Evolutionary conservation across 1,140 invertebrate genomes (phyloP).

Genomic region (Heterodera carotae): DNA sequence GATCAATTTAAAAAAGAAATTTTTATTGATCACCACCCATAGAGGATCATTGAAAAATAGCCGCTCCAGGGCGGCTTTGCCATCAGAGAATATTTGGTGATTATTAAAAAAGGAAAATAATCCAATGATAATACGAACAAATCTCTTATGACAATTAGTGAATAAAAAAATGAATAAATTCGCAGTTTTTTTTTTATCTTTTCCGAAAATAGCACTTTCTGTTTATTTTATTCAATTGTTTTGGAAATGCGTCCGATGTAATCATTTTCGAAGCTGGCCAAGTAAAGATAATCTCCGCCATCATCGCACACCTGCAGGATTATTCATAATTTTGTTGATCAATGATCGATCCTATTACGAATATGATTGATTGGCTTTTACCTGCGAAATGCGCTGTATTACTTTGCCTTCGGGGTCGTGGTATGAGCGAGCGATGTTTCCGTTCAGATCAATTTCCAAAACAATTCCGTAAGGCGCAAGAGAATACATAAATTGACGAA

Average conservation of each 20-base stretch:
- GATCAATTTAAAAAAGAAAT: too few relatives aligned
- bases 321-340: too few relatives aligned
- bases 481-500: background rate
- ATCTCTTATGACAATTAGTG: too few relatives aligned
- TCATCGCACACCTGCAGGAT: slow-evolving; percentile 50
- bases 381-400: slow-evolving; percentile 65
- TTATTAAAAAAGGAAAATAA: too few relatives aligned
- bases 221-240: background rate
- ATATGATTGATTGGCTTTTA: slow-evolving; percentile 45
- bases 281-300: slow-evolving; percentile 38
- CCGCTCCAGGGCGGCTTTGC: too few relatives aligned
- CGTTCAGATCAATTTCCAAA: slow-evolving; percentile 65
- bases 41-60: too few relatives aligned
- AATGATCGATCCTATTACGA: too few relatives aligned
- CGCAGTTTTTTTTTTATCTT: background rate
- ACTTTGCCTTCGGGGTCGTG: slow-evolving; percentile 66
- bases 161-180: too few relatives aligned
- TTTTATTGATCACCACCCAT: too few relatives aligned
- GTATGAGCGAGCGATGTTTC: slow-evolving; percentile 65
- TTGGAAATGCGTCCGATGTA: slow-evolving; percentile 46
- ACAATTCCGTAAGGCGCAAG: slow-evolving; percentile 64
- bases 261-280: slow-evolving; percentile 47
- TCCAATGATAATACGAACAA: too few relatives aligned
- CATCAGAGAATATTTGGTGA: too few relatives aligned
- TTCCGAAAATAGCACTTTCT: too few relatives aligned